Percentiles rank a stretch among this genome's conserved stretches.
These are phyloP conservation scores for Varanus komodoensis DNA, from an alignment of 2,113 vertebrate species.

Conservation along the genomic window DNA sequence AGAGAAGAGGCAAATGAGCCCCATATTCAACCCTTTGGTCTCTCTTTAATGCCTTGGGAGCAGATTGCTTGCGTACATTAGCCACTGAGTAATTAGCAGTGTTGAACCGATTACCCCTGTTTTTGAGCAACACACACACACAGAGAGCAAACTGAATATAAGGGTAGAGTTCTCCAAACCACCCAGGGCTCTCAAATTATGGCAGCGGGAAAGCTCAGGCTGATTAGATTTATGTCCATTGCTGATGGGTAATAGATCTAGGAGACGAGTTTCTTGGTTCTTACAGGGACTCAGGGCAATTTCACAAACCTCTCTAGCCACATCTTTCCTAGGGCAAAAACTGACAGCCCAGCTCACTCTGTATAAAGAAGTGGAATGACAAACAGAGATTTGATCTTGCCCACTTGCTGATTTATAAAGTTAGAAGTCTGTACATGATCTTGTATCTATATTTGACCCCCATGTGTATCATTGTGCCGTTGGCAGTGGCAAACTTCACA, in stretches of 20 bases:
- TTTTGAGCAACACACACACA: not conserved
- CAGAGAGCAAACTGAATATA: not conserved
- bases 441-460: not conserved
- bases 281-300: not conserved
- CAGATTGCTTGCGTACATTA: not conserved
- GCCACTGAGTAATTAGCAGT: constrained; percentile 8
- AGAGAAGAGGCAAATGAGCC: not conserved
- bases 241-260: constrained; percentile 9
- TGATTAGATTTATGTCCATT: constrained; percentile 14
- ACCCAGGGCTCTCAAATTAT: not conserved
- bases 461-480: not conserved
- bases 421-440: not conserved
- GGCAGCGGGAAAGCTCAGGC: not conserved
- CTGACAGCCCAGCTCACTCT: not conserved
- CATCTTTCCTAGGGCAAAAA: not conserved
- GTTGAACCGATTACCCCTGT: constrained; percentile 13
- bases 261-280: not conserved
- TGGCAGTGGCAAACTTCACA: not conserved
- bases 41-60: not conserved
- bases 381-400: constrained; percentile 1
- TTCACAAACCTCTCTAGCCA: not conserved
- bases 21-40: not conserved
- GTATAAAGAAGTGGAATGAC: not conserved
- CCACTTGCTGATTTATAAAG: not conserved
- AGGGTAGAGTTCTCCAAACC: not conserved